Base-by-base conservation (phyloP, 2,113 vertebrate species). In the Clarias magur region DNA sequence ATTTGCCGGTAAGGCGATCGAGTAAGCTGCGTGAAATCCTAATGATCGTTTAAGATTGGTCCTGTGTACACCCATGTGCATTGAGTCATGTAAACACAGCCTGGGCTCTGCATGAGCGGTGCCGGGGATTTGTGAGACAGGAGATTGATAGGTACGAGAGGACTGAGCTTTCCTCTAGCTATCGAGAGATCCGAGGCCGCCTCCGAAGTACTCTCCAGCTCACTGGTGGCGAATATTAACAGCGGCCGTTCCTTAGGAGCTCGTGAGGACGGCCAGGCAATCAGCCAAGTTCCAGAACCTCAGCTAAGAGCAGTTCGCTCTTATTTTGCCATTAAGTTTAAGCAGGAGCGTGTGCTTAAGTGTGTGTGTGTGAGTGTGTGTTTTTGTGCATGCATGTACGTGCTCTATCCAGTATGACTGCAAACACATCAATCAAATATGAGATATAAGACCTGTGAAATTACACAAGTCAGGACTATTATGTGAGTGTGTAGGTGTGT, bases 221-320 rank as follows among this genome's bases (percentile, higher is more conserved):
- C 60, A 65, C 63, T 75, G 88, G 53, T 88, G 80, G 80, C 87
- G 87, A 92, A 91, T 91, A 82, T 92, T 87, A 93, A 91, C 87
- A 83, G 17, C 84, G 83, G 78, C 73, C 84, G 86, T 48, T 88
- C 56, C 63, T 70, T 75, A 65, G 87, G 75, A 73, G 59, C 86
- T 59, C 84, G 88, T 23, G 65, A 89, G 80, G 54, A 80, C 56
- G 21, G 80, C 81, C 85, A 86, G 65, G 88, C 79, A 65, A 60
- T 82, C 57, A 89, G 86, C 65, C 78, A 65, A 59, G 79, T 82
- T 30, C 25, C 38, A 9, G 11, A 82, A 68, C 54, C 4, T 56
- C 48, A 16, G 63, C 19, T 60, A 65, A 81, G 53, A 38, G 30
- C 53, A 42, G 25, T 54, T 48, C 38, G 8, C 19, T 57, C 65